Base-by-base conservation (phyloP, 2,797 vertebrate genomes). In the Nannoperca obscura region DNA sequence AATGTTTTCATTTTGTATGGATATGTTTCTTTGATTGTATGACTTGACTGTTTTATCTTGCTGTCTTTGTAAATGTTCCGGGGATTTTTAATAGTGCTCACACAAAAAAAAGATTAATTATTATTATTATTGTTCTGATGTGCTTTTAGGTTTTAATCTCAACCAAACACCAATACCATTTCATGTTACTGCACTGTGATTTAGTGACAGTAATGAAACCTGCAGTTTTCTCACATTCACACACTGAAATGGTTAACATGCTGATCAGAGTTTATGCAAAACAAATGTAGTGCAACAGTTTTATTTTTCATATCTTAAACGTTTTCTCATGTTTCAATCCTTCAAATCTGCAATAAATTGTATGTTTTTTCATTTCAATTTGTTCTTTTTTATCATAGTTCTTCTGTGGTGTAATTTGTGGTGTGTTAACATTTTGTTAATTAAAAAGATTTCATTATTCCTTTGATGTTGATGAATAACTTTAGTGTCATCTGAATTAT, bases 371-470 rank as follows among this genome's bases (percentile, higher is more conserved):
- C 32, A 38, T 65, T 32, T 58, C 4, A 32, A 42, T 46, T 74
- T 15, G 19, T 17, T 64, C 2, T 58, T 59, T 36, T 60, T 61
- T 11, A 12, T 76, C 9, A 54, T 22, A 49, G 62, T 71, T 65
- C 1, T 12, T n/a, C 19, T 42, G 30, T 53, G 17, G 42, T 50
- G 30, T n/a, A 14, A 52, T 77, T 54, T 76, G 24, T 34, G 8
- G 17, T 55, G 5, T 74, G 24, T 36, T 60, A 14, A 71, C 14
- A 53, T 78, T 71, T 73, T 52, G 8, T 64, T 22, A 30, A 73
- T 78, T 82, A 68, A 84, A 88, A 63, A 14, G 7, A 20, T 14
- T 71, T 76, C 0, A 32, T 67, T 57, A 65, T 71, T 52, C 3
- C 2, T 30, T 20, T 50, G 24, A 34, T 38, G 30, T 73, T 13